A percentile compares a stretch with the other conserved stretches of the same genome.
phyloP scores from a whole-genome alignment of 1,140 invertebrate genomes.

The Gonioctena quinquepunctata region DNA sequence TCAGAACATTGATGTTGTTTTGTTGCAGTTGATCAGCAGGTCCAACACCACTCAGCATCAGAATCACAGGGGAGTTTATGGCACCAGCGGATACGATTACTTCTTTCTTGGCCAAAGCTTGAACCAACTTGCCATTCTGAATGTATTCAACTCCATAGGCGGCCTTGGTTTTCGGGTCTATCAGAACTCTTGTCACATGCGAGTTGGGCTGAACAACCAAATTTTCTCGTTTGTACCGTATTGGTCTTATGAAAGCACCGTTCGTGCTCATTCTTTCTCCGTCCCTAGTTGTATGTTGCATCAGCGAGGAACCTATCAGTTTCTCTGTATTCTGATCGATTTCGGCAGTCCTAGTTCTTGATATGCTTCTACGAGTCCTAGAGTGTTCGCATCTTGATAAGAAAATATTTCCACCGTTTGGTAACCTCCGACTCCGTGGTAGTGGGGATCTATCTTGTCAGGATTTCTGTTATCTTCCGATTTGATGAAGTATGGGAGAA shows the following conservation, averaged over 20 bases:
- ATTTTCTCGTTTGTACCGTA: slow-evolving; percentile 70
- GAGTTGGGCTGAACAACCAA: slow-evolving; percentile 71
- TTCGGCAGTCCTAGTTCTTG: slow-evolving; percentile 62
- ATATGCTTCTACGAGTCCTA: slow-evolving; percentile 63
- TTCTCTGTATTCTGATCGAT: slow-evolving; percentile 62
- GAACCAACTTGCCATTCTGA: slow-evolving; percentile 56
- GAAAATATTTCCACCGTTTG: slow-evolving; percentile 66
- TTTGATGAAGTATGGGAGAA: slow-evolving; percentile 61
- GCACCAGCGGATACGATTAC: slow-evolving; percentile 74
- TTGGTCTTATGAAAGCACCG: slow-evolving; percentile 72
- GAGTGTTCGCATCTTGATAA: slow-evolving; percentile 62
- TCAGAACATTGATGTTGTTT: slow-evolving; percentile 63
- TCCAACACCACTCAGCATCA: slow-evolving; percentile 78
- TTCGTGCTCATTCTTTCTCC: slow-evolving; percentile 74
- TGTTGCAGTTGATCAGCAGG: slow-evolving; percentile 64
- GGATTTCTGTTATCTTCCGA: slow-evolving; percentile 60
- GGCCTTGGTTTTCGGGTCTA: slow-evolving; percentile 69
- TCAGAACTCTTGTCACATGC: slow-evolving; percentile 71
- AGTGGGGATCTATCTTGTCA: slow-evolving; percentile 56
- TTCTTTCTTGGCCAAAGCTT: slow-evolving; percentile 65
- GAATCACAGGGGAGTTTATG: slow-evolving; percentile 71
- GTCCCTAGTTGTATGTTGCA: slow-evolving; percentile 62
- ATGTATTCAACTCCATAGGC: slow-evolving; percentile 73
- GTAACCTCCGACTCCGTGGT: slow-evolving; percentile 64
- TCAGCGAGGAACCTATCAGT: slow-evolving; percentile 63